Base-by-base conservation (phyloP, 2,888 invertebrate genomes). In the Amiota minor region DNA sequence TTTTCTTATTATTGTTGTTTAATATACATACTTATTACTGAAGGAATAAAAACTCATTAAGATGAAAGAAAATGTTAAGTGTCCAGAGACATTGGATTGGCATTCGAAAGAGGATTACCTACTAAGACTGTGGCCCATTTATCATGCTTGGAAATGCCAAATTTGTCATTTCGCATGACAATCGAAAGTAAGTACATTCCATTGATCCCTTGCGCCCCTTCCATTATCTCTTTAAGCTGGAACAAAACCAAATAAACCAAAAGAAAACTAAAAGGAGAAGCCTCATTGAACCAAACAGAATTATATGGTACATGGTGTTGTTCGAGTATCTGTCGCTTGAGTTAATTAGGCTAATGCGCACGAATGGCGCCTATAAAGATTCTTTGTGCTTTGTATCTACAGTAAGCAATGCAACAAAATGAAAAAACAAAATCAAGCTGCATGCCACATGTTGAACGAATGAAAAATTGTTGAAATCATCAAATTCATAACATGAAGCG, bases 341-440 rank as follows among this genome's bases (percentile, higher is more conserved):
- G 23, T 68, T 68, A 68, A 68, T 68, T 68, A 68, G 67, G 67
- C 67, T 68, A 68, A 68, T 68, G 50, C 65, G 49, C 65, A 49
- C 45, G 49, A 20, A 18, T 49, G 50, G 50, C 49, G 67, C 50
- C 67, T 68, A 20, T 20, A 59, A 59, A 35, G 35, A 12, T 59
- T 50, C 53, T 12, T n/a, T 50, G 12, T 50, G 53, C 53, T 4
- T 50, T 50, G 12, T 12, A 4, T 50, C 50, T 50, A n/a, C 50
- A 14, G 50, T 50, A n/a, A 20, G 67, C 11, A 49, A 50, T 53
- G 62, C 67, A 68, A 18, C 12, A 20, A 23, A 35, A 35, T n/a
- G n/a, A n/a, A n/a, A n/a, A n/a, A n/a, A n/a, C n/a, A 35, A 35
- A 68, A 68, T 53, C 67, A 68, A 53, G 67, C 67, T 68, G 67